Conservation (phyloP, 2,888 invertebrate species). For the Minunthozetes semirufus region DNA sequence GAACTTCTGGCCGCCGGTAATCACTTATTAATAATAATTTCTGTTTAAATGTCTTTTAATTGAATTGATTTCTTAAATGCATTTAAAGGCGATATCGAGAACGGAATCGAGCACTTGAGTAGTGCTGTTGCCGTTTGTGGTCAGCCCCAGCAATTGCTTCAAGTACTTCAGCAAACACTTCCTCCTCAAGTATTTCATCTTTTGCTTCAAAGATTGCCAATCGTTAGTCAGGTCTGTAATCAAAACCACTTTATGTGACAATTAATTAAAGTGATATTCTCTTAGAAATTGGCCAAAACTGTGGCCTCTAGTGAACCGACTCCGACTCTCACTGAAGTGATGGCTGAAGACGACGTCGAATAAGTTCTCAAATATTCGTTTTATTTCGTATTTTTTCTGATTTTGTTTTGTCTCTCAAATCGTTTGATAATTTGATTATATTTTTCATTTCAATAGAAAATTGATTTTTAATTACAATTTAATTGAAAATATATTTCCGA, state of each 20-base stretch:
- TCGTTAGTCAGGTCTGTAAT: slow-evolving; percentile 40
- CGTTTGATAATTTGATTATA: background rate
- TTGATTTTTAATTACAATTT: background rate
- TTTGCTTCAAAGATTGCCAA: slow-evolving; percentile 40
- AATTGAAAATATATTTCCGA: background rate
- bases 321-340: background rate
- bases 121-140: slow-evolving; percentile 97
- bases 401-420: background rate
- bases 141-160: slow-evolving; percentile 79
- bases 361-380: background rate
- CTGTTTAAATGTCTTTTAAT: background rate
- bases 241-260: background rate
- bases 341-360: slow-evolving; percentile 24
- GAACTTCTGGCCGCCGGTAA: slow-evolving; percentile 68
- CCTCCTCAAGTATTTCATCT: slow-evolving; percentile 83
- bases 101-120: slow-evolving; percentile 88
- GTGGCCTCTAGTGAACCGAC: background rate
- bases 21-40: background rate
- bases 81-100: slow-evolving; percentile 64
- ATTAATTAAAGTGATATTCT: background rate
- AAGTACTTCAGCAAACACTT: slow-evolving; percentile 86
- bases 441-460: background rate
- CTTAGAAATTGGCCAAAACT: background rate
- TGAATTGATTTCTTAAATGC: background rate
- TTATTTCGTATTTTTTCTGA: background rate